Conservation (phyloP, 2,888 invertebrate genomes). For the Sisyra terminalis region DNA sequence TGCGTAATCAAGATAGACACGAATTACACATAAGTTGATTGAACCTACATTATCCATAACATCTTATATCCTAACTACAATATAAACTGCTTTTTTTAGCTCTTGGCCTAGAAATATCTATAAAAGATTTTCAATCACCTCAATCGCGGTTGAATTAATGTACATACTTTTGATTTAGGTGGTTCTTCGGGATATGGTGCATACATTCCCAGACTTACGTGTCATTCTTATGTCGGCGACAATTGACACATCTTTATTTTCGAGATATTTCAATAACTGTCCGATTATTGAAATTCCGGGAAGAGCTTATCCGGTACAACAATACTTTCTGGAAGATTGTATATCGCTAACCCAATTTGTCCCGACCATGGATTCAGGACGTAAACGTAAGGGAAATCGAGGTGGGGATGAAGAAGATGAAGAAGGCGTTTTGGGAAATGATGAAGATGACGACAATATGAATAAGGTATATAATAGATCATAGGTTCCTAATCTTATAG, state of each 20-base stretch:
- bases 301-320: constrained; percentile 71
- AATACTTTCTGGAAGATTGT: constrained; percentile 88
- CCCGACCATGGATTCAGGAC: constrained; percentile 56
- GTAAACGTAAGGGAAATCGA: constrained; percentile 41
- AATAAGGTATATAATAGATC: constrained; percentile 38
- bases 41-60: too few relatives aligned
- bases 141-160: too few relatives aligned
- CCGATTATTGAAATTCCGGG: constrained; percentile 86
- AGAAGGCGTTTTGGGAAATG: constrained; percentile 22
- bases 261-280: constrained; percentile 79
- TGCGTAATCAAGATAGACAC: too few relatives aligned
- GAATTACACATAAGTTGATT: too few relatives aligned
- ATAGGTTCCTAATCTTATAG: neutral
- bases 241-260: constrained; percentile 85
- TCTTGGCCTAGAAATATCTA: too few relatives aligned
- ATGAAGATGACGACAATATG: constrained; percentile 53
- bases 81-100: too few relatives aligned
- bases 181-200: constrained; percentile 86
- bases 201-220: constrained; percentile 76
- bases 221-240: constrained; percentile 98
- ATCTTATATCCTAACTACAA: too few relatives aligned
- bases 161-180: constrained; percentile 29
- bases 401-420: constrained; percentile 41
- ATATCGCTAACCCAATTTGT: constrained; percentile 73
- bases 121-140: too few relatives aligned